Evolutionary conservation across 2,113 vertebrate species (phyloP).

Genomic region (Crocuta crocuta): DNA sequence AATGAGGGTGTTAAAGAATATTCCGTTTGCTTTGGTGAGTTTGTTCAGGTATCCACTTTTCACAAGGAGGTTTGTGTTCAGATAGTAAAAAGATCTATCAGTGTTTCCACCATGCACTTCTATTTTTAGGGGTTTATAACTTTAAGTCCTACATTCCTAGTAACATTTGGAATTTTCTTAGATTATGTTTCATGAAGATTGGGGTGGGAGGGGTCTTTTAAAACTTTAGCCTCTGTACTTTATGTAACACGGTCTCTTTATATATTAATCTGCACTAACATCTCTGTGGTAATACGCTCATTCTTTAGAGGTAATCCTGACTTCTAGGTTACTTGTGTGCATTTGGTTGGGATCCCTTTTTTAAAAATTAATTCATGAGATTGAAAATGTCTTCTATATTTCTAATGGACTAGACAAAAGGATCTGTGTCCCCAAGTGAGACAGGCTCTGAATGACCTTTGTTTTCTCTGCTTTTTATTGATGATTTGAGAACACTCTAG

Average conservation of each 20-base stretch:
- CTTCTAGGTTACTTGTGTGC: slow-evolving; percentile 43
- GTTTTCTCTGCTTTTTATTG: slow-evolving; percentile 18
- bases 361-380: slow-evolving; percentile 34
- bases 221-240: slow-evolving; percentile 47
- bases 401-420: slow-evolving; percentile 55
- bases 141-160: slow-evolving; percentile 75
- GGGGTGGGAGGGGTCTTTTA: not conserved
- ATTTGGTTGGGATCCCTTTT: slow-evolving; percentile 43
- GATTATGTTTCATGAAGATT: slow-evolving; percentile 29
- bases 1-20: slow-evolving; percentile 72
- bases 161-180: slow-evolving; percentile 62
- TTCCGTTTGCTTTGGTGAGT: slow-evolving; percentile 66
- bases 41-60: slow-evolving; percentile 75
- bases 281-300: slow-evolving; percentile 26
- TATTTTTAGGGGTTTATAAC: slow-evolving; percentile 67
- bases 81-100: slow-evolving; percentile 78
- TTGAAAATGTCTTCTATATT: slow-evolving; percentile 60
- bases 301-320: slow-evolving; percentile 43
- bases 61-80: slow-evolving; percentile 72
- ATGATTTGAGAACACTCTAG: not conserved
- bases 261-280: slow-evolving; percentile 23
- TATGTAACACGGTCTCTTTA: slow-evolving; percentile 29
- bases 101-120: slow-evolving; percentile 83
- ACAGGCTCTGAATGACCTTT: slow-evolving; percentile 64
- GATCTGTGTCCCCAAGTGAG: slow-evolving; percentile 49